Percentiles rank a stretch among this genome's conserved stretches.
Evolutionary conservation across 1,140 invertebrate genomes (phyloP).

Genomic region (Papilio polytes): DNA sequence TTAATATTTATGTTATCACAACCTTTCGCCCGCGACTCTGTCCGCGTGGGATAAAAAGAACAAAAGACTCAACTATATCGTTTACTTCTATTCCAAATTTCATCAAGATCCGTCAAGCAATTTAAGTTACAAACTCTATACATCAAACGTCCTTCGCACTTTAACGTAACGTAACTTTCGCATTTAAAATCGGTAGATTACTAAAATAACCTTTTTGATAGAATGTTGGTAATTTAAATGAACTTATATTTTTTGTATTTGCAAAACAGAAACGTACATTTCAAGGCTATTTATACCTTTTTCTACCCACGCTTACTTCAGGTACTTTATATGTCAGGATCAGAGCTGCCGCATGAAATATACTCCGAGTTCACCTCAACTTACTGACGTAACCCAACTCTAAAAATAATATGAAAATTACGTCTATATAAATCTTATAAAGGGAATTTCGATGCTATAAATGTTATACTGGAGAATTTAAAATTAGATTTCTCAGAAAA

Average conservation of each 20-base stretch:
- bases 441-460: not conserved
- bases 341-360: not conserved
- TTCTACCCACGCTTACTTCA: not conserved
- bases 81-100: no score
- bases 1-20: not conserved
- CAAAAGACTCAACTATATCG: no score
- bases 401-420: conserved; percentile 21
- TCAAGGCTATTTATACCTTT: not conserved
- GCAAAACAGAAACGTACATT: not conserved
- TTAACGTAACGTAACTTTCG: no score
- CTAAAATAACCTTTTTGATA: no score
- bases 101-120: no score
- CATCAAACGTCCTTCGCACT: no score
- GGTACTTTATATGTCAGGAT: conserved; percentile 15
- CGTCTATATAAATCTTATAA: not conserved
- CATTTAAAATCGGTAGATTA: no score
- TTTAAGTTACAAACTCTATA: no score
- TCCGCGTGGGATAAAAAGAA: no score
- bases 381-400: not conserved
- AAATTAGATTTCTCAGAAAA: not conserved
- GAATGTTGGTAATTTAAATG: no score
- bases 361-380: not conserved
- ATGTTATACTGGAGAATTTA: not conserved
- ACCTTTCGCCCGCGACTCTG: no score
- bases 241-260: no score